phyloP scores from a whole-genome alignment of 2,888 invertebrate genomes.

The Drosophila sordidula region DNA sequence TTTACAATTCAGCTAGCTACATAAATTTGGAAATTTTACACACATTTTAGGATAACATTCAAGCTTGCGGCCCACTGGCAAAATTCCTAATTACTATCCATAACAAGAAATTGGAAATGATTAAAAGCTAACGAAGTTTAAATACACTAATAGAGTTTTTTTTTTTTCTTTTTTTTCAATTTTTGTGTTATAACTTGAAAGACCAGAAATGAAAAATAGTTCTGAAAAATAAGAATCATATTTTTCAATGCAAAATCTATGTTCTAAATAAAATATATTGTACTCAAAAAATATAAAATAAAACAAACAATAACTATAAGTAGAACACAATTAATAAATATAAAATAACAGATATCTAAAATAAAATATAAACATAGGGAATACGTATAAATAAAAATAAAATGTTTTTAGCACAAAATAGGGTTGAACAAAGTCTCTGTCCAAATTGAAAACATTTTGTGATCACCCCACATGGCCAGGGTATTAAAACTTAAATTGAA shows the following conservation, averaged over 20 bases:
- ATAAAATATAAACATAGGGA: too few relatives aligned
- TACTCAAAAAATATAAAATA: too few relatives aligned
- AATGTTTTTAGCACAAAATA: not conserved
- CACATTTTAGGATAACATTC: constrained; percentile 20
- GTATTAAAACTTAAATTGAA: constrained; percentile 8
- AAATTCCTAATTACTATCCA: constrained; percentile 19
- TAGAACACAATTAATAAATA: too few relatives aligned
- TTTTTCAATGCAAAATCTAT: too few relatives aligned
- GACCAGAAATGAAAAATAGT: too few relatives aligned
- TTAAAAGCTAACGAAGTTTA: not conserved
- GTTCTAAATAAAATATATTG: too few relatives aligned
- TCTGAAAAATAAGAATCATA: too few relatives aligned
- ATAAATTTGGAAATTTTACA: constrained; percentile 22
- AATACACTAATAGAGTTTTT: not conserved
- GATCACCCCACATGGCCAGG: constrained; percentile 2
- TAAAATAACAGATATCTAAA: too few relatives aligned
- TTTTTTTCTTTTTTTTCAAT: too few relatives aligned
- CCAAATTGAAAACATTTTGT: not conserved
- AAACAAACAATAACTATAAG: too few relatives aligned
- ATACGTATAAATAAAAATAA: not conserved
- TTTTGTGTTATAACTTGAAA: too few relatives aligned
- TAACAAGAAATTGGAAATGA: constrained; percentile 1
- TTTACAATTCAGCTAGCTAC: constrained; percentile 30
- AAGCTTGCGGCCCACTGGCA: constrained; percentile 10
- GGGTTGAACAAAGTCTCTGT: not conserved